These are phyloP conservation scores for Hirudo medicinalis DNA, from an alignment of 1,140 invertebrate genomes.

Conservation along the genomic window DNA sequence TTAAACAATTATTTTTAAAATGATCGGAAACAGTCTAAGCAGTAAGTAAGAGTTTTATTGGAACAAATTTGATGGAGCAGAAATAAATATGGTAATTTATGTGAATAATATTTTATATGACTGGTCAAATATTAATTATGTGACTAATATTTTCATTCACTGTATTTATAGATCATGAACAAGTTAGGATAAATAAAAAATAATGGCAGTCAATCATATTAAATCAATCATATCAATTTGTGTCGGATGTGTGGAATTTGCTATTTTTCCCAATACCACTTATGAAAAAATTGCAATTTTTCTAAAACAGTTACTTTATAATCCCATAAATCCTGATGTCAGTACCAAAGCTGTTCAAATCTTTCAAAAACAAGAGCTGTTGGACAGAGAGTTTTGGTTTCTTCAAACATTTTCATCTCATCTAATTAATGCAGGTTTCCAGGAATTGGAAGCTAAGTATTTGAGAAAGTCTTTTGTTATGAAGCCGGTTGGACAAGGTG, in stretches of 20 bases:
- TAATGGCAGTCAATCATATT: too few relatives aligned
- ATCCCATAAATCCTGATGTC: conserved; percentile 8
- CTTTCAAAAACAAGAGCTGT: background rate
- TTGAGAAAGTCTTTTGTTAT: background rate
- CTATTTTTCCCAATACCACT: background rate
- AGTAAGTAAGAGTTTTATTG: too few relatives aligned
- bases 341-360: background rate
- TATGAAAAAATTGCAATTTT: too few relatives aligned
- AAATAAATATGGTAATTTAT: too few relatives aligned
- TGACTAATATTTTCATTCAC: background rate
- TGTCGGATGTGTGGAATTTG: background rate
- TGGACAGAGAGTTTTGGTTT: conserved; percentile 12
- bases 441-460: background rate
- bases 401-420: background rate
- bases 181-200: too few relatives aligned
- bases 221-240: too few relatives aligned
- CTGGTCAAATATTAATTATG: too few relatives aligned
- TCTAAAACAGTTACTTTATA: background rate
- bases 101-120: background rate
- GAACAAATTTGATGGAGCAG: too few relatives aligned
- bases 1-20: too few relatives aligned
- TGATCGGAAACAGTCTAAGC: too few relatives aligned
- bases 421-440: background rate
- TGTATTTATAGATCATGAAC: too few relatives aligned
- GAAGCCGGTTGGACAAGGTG: conserved; percentile 3